These are phyloP conservation scores for Karalla daura DNA, from an alignment of 2,797 vertebrate species.

Conservation along the genomic window DNA sequence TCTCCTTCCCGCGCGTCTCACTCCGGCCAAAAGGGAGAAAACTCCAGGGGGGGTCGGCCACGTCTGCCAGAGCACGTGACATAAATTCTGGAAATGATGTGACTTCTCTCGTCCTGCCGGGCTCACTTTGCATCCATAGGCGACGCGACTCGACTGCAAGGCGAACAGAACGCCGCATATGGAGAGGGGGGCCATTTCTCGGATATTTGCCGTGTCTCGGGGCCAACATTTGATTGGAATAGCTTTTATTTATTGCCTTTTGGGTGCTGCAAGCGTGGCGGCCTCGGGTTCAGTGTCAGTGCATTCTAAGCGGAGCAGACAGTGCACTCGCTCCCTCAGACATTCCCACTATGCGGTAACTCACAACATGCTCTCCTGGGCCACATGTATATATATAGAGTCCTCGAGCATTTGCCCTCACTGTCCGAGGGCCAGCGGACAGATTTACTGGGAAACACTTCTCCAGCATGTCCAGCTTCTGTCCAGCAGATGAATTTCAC, in stretches of 20 bases:
- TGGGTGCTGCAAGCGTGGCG: constrained; percentile 5
- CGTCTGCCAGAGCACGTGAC: constrained; percentile 19
- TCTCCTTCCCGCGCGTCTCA: not conserved
- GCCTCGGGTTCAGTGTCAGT: constrained; percentile 16
- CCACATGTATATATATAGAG: constrained; percentile 67
- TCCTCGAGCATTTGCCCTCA: constrained; percentile 57
- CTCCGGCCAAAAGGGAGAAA: constrained; percentile 19
- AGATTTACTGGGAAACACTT: constrained; percentile 43
- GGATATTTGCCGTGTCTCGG: not conserved
- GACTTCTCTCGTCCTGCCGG: constrained; percentile 5
- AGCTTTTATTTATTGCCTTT: constrained; percentile 16
- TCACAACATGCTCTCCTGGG: constrained; percentile 62
- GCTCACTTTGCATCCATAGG: constrained; percentile 4
- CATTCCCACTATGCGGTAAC: constrained; percentile 69
- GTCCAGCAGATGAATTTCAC: constrained; percentile 66
- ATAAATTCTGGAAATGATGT: constrained; percentile 16
- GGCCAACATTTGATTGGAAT: constrained; percentile 21
- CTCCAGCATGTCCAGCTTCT: constrained; percentile 48
- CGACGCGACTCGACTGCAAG: not conserved
- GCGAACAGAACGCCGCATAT: constrained; percentile 5
- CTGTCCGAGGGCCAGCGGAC: constrained; percentile 36
- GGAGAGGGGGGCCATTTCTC: not conserved
- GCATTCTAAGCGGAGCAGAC: constrained; percentile 43
- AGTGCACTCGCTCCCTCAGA: constrained; percentile 58
- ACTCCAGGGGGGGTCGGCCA: constrained; percentile 6